phyloP scores from a whole-genome alignment of 2,113 vertebrate genomes.

The Sterrhoptilus dennistouni region DNA sequence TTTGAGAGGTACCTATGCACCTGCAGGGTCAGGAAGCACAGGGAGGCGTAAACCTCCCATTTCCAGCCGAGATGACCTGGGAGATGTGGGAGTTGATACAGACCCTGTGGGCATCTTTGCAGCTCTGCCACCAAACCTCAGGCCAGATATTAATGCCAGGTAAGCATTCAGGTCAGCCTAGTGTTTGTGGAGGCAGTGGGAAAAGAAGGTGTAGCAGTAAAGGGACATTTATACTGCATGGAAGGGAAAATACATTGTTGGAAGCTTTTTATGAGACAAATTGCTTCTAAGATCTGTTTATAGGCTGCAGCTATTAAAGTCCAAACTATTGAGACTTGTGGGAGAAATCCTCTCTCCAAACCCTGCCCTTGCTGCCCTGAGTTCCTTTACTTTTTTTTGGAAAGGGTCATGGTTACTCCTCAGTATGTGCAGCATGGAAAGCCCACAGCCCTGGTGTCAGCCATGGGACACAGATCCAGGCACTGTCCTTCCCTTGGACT shows the following conservation, averaged over 20 bases:
- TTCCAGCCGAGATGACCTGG: not conserved
- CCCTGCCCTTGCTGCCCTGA: not conserved
- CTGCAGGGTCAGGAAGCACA: not conserved
- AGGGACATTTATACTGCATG: not conserved
- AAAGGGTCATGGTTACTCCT: not conserved
- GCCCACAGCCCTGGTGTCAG: not conserved
- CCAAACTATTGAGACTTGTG: not conserved
- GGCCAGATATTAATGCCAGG: not conserved
- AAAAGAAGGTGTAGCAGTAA: not conserved
- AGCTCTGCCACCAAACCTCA: not conserved
- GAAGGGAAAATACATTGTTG: not conserved
- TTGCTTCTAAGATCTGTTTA: not conserved
- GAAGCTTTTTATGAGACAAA: not conserved
- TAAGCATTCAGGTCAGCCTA: not conserved
- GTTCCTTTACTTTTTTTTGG: not conserved
- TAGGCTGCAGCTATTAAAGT: not conserved
- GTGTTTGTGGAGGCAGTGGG: not conserved
- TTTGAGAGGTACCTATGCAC: not conserved
- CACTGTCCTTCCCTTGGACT: not conserved
- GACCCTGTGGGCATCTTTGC: not conserved
- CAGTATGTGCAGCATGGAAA: not conserved
- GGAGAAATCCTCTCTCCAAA: not conserved
- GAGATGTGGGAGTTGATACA: not conserved
- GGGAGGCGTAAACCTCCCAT: not conserved
- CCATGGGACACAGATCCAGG: not conserved